A percentile compares a stretch with the other conserved stretches of the same genome.
These are phyloP conservation scores for Triplophysa rosa DNA, from an alignment of 2,113 vertebrate species.

Conservation along the genomic window DNA sequence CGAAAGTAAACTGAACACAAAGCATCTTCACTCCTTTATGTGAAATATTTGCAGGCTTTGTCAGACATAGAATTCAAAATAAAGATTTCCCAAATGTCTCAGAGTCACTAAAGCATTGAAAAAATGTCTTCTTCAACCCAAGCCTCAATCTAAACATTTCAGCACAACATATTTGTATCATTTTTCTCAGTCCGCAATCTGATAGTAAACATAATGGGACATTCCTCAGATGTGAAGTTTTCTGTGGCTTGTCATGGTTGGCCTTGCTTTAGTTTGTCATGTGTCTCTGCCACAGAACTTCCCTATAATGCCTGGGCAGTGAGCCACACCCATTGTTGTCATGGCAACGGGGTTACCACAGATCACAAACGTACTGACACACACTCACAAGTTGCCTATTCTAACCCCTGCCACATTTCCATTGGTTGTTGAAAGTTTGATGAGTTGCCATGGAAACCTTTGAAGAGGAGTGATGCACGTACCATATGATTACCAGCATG, in stretches of 20 bases:
- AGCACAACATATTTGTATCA: neutral
- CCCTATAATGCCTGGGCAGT: slow-evolving; percentile 31
- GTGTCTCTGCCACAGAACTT: slow-evolving; percentile 34
- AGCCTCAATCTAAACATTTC: neutral
- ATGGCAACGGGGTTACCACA: slow-evolving; percentile 50
- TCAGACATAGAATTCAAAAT: slow-evolving; percentile 4
- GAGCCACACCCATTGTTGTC: slow-evolving; percentile 44
- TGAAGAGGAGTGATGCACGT: neutral
- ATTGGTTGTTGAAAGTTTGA: slow-evolving; percentile 44
- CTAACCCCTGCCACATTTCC: neutral
- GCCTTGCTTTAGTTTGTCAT: neutral
- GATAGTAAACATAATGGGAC: neutral
- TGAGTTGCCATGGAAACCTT: slow-evolving; percentile 45
- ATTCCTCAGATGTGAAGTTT: slow-evolving; percentile 21
- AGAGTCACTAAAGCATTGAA: neutral
- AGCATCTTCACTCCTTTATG: too few relatives aligned
- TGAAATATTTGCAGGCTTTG: too few relatives aligned
- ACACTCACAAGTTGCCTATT: slow-evolving; percentile 23
- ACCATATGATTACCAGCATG: slow-evolving; percentile 15
- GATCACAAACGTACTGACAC: slow-evolving; percentile 46
- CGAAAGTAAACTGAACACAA: too few relatives aligned
- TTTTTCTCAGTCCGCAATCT: neutral
- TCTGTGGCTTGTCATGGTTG: neutral
- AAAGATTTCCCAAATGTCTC: neutral
- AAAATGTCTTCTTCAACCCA: neutral